Conservation (phyloP, 2,113 vertebrate species). For the Chamaetylas fuelleborni region DNA sequence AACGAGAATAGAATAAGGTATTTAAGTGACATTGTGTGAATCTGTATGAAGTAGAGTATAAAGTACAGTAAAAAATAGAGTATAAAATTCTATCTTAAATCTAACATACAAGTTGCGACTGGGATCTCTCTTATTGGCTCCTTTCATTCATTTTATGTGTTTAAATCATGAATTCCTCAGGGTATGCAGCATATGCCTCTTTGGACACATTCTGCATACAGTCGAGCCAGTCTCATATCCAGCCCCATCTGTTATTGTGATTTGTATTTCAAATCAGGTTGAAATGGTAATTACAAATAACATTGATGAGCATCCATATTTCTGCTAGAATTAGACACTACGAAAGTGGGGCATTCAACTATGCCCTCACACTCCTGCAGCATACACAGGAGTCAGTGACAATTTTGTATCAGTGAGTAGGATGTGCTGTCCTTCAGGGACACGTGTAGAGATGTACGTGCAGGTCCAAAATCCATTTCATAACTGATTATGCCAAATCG, state of each 20-base stretch:
- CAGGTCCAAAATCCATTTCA: neutral
- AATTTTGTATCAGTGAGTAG: neutral
- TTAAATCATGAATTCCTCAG: neutral
- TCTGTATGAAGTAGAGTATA: neutral
- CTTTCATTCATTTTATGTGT: neutral
- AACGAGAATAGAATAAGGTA: neutral
- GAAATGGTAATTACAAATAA: constrained; percentile 1
- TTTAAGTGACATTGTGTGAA: neutral
- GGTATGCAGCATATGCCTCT: neutral
- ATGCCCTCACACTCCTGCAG: neutral
- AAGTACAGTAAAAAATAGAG: neutral
- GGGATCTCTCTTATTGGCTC: neutral
- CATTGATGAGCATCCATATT: neutral
- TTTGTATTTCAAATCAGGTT: constrained; percentile 9
- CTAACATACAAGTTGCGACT: neutral
- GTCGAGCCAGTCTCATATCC: neutral
- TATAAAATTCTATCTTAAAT: neutral
- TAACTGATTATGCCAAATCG: neutral
- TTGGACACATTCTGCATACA: neutral
- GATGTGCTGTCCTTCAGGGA: neutral
- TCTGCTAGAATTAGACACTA: neutral
- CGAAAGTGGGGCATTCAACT: neutral
- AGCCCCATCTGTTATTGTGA: constrained; percentile 13
- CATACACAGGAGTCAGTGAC: neutral
- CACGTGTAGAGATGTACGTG: neutral